phyloP scores from a whole-genome alignment of 2,113 vertebrate species.

The Dipodomys stephensi region DNA sequence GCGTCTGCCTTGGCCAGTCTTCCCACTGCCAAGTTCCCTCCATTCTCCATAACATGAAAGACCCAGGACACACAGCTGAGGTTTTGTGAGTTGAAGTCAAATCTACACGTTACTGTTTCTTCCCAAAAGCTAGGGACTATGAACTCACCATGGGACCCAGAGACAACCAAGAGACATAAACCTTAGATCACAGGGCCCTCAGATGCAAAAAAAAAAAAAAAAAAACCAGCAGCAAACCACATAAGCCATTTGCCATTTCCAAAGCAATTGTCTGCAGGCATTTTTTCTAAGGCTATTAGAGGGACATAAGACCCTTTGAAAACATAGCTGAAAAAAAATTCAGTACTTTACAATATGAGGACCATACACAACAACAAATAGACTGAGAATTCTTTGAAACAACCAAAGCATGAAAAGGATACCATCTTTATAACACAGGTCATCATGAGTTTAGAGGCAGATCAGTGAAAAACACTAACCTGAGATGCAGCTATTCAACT shows the following conservation, averaged over 20 bases:
- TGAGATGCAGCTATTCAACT: neutral
- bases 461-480: neutral
- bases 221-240: neutral
- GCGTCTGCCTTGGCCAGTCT: neutral
- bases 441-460: neutral
- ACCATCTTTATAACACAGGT: neutral
- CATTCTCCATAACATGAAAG: neutral
- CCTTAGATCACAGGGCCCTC: constrained; percentile 31
- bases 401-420: neutral
- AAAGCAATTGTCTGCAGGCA: constrained; percentile 1
- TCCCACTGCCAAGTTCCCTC: neutral
- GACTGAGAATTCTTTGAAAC: constrained; percentile 41
- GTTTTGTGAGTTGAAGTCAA: neutral
- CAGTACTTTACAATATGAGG: constrained; percentile 23
- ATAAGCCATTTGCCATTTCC: neutral
- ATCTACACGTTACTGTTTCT: constrained; percentile 45
- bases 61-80: neutral
- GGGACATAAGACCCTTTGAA: constrained; percentile 31
- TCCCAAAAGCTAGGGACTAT: neutral
- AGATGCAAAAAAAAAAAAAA: constrained; percentile 38
- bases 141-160: neutral
- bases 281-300: constrained; percentile 54
- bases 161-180: neutral
- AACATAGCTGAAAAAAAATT: constrained; percentile 16
- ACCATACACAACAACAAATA: neutral